phyloP scores from a whole-genome alignment of 2,113 vertebrate genomes.

The Euleptes europaea region DNA sequence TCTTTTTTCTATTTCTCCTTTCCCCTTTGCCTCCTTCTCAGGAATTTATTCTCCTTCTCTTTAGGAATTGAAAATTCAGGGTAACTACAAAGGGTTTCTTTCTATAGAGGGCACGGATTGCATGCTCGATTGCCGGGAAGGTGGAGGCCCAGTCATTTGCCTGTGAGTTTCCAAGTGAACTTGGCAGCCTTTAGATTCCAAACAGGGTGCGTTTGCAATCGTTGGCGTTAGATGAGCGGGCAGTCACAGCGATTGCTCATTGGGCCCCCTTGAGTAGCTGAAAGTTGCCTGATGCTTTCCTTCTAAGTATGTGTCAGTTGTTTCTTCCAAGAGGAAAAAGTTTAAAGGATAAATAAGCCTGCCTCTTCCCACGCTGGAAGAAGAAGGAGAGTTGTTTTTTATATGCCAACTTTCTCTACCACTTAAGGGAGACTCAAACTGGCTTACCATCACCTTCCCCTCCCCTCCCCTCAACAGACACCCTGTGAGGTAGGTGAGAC shows the following conservation, averaged over 20 bases:
- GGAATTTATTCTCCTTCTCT: neutral
- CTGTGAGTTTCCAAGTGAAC: neutral
- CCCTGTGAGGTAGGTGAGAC: no score
- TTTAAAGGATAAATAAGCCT: neutral
- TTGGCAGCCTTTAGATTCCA: neutral
- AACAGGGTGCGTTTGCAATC: neutral
- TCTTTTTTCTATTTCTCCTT: neutral
- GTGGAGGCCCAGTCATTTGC: neutral
- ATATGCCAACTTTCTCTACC: no score
- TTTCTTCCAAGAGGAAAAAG: neutral
- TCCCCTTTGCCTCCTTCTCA: neutral
- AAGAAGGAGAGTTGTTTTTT: no score
- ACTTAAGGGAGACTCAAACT: no score
- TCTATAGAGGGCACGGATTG: neutral
- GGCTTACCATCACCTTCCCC: no score
- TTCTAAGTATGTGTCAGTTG: neutral
- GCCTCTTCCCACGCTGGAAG: neutral
- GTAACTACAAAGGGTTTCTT: accelerated
- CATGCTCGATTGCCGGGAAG: neutral
- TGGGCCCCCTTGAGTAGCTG: neutral
- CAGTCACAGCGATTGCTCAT: neutral
- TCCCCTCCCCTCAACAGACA: no score
- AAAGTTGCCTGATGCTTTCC: neutral
- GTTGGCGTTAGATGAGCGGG: neutral
- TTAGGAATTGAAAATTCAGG: accelerated